Evolutionary conservation across 2,113 vertebrate genomes (phyloP), one percentile per base, ranked within the genome.

Genomic region (Platycercus adscitus): DNA sequence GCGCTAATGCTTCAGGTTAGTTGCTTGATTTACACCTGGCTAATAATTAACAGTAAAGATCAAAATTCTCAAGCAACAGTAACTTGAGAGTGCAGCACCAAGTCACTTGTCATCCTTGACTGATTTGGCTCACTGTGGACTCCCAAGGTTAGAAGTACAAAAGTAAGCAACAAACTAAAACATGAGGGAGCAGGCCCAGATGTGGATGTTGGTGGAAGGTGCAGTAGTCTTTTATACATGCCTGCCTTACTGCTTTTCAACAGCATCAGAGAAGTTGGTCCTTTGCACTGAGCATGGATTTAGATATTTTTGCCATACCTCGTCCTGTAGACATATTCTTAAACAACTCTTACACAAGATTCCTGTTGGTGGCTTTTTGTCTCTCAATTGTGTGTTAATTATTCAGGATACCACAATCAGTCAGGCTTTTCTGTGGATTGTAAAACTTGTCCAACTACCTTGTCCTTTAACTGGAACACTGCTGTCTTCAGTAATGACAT

Each of bases 21-120:
- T 65, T 84, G 24, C 52, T 86, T 83, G 55, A 41, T 70, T 23
- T 87, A 24, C 31, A 33, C 55, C 75, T 91, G 73, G 49, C 9
- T 92, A 92, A 93, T 94, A 71, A 95, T 95, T 94, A 93, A 95
- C 83, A 79, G n/a, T 17, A 47, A 89, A 47, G 43, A 71, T 78
- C 20, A 79, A 89, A 90, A 75, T 79, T 96, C 52, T 68, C 47
- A 91, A 39, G 65, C 61, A 24, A 55, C 69, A 91, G 28, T 86
- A 87, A 69, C 35, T 76, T 69, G 25, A 11, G 81, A 86, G 61
- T 61, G 39, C 70, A 50, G 19, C 43, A 47, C 84, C 55, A 44
- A 66, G 60, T 75, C 6, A 0, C 58, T 72, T 20, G 61, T 65
- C 61, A 71, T 72, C 35, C 80, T 94, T 81, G 90, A 41, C 69